These are phyloP conservation scores for Ctena decussata DNA, from an alignment of 2,888 invertebrate genomes.

Conservation along the genomic window DNA sequence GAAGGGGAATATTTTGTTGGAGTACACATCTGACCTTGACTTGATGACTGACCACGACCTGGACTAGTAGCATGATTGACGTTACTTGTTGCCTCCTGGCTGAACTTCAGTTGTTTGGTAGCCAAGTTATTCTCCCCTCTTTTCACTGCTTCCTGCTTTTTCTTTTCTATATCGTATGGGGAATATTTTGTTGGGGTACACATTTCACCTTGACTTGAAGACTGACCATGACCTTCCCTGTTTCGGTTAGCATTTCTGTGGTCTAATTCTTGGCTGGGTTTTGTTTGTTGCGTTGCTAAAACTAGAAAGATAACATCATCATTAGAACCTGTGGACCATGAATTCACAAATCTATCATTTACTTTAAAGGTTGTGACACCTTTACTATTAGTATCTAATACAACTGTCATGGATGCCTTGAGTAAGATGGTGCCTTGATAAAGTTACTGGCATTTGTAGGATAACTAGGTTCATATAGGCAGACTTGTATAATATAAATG, in stretches of 20 bases:
- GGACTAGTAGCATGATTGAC: neutral
- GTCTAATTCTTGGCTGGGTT: constrained; percentile 12
- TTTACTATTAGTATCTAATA: no score
- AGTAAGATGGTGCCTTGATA: no score
- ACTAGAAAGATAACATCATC: constrained; percentile 30
- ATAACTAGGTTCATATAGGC: no score
- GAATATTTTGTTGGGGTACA: constrained; percentile 62
- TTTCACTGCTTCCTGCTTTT: constrained; percentile 70
- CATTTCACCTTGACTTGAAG: constrained; percentile 11
- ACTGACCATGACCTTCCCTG: no score
- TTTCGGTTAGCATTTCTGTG: no score
- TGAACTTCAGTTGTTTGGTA: constrained; percentile 30
- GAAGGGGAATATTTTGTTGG: constrained; percentile 68
- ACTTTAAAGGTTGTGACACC: no score
- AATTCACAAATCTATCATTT: no score
- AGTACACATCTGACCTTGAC: neutral
- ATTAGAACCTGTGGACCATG: no score
- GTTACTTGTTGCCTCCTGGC: constrained; percentile 4
- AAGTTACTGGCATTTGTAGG: no score
- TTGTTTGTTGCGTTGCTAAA: constrained; percentile 46
- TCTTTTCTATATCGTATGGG: constrained; percentile 74
- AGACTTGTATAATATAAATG: no score
- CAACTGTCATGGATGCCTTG: no score
- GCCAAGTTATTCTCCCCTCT: constrained; percentile 48
- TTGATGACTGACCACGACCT: neutral